Percentiles rank a stretch among this genome's conserved stretches.
Evolutionary conservation across 2,888 invertebrate genomes (phyloP).

Genomic region (Bruchidius siliquastri): DNA sequence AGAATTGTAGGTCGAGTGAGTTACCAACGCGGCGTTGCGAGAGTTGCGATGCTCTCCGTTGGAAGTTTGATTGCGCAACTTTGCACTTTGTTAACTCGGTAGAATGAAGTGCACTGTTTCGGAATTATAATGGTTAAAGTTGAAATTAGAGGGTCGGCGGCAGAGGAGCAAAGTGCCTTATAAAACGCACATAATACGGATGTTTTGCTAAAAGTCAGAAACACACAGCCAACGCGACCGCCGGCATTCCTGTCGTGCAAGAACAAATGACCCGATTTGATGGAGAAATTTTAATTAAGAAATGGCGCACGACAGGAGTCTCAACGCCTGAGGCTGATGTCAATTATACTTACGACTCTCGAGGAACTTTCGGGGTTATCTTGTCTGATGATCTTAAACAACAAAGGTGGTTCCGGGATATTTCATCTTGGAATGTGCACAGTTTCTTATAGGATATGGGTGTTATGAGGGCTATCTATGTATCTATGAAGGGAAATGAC

Average conservation of each 20-base stretch:
- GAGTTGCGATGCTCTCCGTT: not conserved
- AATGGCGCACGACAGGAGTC: not conserved
- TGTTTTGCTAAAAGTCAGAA: constrained; percentile 18
- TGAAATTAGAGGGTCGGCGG: constrained; percentile 37
- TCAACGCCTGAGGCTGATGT: not conserved
- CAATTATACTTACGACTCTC: not conserved
- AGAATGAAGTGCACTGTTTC: constrained; percentile 44
- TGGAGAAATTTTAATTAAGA: not conserved
- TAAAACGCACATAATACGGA: constrained; percentile 24
- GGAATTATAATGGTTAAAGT: constrained; percentile 45
- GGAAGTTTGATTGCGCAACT: constrained; percentile 42
- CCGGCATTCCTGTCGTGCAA: not conserved
- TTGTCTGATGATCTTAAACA: not conserved
- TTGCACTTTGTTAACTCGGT: constrained; percentile 43
- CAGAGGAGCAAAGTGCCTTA: constrained; percentile 34
- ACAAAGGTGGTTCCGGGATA: no score
- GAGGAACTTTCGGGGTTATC: not conserved
- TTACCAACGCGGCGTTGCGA: not conserved
- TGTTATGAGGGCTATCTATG: no score
- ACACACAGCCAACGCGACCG: not conserved
- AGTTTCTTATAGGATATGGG: no score
- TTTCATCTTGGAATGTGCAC: no score
- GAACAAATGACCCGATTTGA: not conserved
- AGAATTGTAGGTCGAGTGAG: not conserved
- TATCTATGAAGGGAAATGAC: no score